Evolutionary conservation across 2,888 invertebrate genomes (phyloP).

Genomic region (Caradrina clavipalpis): DNA sequence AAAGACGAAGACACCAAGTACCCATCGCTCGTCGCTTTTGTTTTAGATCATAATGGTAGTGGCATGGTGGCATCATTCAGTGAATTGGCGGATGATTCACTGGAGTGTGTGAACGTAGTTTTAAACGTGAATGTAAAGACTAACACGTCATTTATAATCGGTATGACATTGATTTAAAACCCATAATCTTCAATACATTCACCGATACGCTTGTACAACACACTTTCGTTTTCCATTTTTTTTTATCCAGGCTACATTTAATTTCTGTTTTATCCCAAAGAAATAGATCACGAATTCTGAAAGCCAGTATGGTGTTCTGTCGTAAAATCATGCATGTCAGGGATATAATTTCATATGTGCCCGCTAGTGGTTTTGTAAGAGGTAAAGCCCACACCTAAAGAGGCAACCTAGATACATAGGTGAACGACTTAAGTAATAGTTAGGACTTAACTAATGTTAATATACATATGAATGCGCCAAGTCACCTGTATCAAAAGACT

Average conservation of each 20-base stretch:
- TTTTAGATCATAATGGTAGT: conserved; percentile 25
- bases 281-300: background rate
- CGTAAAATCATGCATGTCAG: conserved; percentile 10
- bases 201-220: too few relatives aligned
- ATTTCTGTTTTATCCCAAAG: too few relatives aligned
- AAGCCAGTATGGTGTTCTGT: background rate
- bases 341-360: conserved; percentile 40
- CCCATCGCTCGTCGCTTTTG: conserved; percentile 12
- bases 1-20: background rate
- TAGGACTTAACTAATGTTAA: conserved; percentile 46
- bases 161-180: background rate
- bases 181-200: background rate
- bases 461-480: conserved; percentile 47
- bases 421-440: conserved; percentile 70
- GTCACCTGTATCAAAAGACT: conserved; percentile 28
- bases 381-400: conserved; percentile 67
- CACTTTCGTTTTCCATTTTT: too few relatives aligned
- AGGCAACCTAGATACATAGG: conserved; percentile 75
- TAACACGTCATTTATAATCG: conserved; percentile 42
- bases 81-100: conserved; percentile 67
- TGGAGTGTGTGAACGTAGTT: conserved; percentile 58
- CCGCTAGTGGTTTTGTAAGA: conserved; percentile 65
- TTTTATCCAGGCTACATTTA: too few relatives aligned
- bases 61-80: conserved; percentile 39
- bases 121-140: conserved; percentile 45